These are phyloP conservation scores for Cyrtonyx montezumae DNA, from an alignment of 2,113 vertebrate genomes.

Conservation along the genomic window DNA sequence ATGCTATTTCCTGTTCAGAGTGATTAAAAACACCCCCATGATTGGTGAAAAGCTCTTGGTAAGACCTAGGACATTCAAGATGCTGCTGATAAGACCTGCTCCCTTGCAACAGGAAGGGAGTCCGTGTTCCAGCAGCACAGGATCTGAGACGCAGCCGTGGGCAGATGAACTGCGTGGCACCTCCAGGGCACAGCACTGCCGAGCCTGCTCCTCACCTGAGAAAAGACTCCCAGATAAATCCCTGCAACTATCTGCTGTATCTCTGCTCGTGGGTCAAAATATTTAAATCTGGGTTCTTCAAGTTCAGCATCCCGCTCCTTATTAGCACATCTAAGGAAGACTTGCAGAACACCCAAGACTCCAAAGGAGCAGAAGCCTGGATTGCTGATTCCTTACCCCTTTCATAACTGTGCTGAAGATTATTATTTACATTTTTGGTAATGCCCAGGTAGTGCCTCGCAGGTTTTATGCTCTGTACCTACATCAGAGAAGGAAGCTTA, in stretches of 20 bases:
- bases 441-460: accelerated
- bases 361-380: neutral
- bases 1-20: slow-evolving; percentile 65
- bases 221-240: neutral
- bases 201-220: neutral
- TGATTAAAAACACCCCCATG: slow-evolving; percentile 62
- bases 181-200: neutral
- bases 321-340: slow-evolving; percentile 36
- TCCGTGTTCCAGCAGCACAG: neutral
- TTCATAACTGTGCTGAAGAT: neutral
- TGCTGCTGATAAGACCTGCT: slow-evolving; percentile 20
- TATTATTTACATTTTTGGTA: accelerated
- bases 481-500: neutral
- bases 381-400: neutral
- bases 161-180: neutral
- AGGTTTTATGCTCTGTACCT: accelerated
- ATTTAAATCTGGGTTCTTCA: neutral
- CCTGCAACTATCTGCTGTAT: neutral
- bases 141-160: neutral
- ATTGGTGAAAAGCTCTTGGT: neutral
- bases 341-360: neutral
- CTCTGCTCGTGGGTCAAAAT: neutral
- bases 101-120: neutral
- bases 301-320: neutral
- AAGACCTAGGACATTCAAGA: neutral